Evolutionary conservation across 92 coral and sea anemone species (phyloP).

Genomic region (Zoanthus sociatus): DNA sequence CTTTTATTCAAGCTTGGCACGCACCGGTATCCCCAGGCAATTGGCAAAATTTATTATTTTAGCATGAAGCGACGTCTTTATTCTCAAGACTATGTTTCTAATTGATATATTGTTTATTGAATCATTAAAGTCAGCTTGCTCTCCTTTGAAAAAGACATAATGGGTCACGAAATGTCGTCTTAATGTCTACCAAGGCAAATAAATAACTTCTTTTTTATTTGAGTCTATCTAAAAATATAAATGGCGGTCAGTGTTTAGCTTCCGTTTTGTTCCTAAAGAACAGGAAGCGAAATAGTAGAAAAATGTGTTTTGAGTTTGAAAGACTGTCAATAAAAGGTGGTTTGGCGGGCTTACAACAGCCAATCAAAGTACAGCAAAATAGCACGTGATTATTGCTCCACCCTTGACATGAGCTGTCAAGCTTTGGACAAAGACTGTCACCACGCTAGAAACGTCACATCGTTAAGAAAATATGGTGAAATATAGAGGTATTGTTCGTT

Average conservation of each 20-base stretch:
- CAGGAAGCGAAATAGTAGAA: constrained; percentile 3
- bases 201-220: neutral
- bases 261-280: constrained; percentile 27
- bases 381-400: constrained; percentile 29
- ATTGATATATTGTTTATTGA: constrained; percentile 37
- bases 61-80: neutral
- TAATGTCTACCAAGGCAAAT: constrained; percentile 18
- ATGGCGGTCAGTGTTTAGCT: neutral
- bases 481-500: constrained; percentile 11
- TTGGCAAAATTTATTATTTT: too few species aligned
- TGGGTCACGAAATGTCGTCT: constrained; percentile 42
- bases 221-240: neutral
- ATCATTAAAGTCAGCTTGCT: neutral
- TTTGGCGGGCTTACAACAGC: constrained; percentile 41
- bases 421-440: constrained; percentile 18
- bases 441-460: constrained; percentile 17
- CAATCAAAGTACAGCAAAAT: constrained; percentile 16
- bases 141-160: constrained; percentile 28
- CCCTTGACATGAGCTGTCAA: constrained; percentile 50
- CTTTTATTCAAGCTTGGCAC: too few species aligned
- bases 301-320: neutral
- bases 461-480: neutral
- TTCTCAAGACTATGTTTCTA: neutral
- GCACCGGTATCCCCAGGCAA: too few species aligned
- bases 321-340: neutral